Conservation (phyloP, 2,888 invertebrate genomes). For the Papilio protenor region DNA sequence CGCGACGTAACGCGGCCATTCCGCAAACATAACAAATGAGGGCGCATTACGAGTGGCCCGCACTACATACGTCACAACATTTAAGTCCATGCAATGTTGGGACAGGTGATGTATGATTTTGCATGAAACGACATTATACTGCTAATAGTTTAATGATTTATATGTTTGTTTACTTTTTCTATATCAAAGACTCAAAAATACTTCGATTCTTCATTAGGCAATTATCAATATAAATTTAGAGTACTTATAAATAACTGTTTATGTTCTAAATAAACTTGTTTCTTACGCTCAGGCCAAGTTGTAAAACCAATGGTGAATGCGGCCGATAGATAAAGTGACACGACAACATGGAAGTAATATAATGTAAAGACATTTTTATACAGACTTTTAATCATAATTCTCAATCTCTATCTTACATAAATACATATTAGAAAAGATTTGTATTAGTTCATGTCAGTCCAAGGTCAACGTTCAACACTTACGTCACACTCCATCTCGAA, state of each 20-base stretch:
- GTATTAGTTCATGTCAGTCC: constrained; percentile 37
- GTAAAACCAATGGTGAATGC: neutral
- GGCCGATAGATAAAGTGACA: neutral
- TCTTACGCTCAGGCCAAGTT: neutral
- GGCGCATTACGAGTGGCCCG: constrained; percentile 67
- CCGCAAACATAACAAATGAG: constrained; percentile 79
- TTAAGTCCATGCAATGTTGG: constrained; percentile 25
- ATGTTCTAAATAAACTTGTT: neutral
- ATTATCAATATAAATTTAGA: neutral
- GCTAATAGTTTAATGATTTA: constrained; percentile 12
- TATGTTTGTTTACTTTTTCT: neutral
- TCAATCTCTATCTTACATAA: neutral
- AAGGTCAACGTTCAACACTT: constrained; percentile 52
- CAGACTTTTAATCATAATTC: neutral
- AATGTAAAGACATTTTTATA: neutral
- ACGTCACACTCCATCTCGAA: constrained; percentile 52
- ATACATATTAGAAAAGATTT: constrained; percentile 3
- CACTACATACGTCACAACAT: constrained; percentile 61
- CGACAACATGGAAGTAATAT: neutral
- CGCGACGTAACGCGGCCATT: constrained; percentile 69
- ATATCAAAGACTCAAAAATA: neutral
- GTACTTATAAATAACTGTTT: neutral
- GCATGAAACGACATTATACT: constrained; percentile 9
- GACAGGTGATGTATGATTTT: constrained; percentile 31
- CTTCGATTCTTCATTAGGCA: neutral